Evolutionary conservation across 2,888 invertebrate species (phyloP).

Genomic region (Chrysodeixis includens): DNA sequence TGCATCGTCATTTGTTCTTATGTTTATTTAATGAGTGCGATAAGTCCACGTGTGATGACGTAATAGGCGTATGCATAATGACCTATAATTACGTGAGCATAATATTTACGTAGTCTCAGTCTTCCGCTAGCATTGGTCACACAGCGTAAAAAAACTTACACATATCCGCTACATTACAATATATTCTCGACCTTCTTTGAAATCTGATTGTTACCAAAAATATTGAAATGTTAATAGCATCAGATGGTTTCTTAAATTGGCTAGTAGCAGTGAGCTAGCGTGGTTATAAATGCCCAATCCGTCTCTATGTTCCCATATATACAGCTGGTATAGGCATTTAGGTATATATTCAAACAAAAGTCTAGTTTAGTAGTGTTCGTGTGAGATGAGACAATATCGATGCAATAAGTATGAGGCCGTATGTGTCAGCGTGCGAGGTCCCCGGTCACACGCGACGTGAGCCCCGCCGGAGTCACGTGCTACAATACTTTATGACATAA

Average conservation of each 20-base stretch:
- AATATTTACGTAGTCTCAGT: constrained; percentile 9
- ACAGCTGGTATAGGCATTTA: too few species aligned
- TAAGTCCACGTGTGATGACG: neutral
- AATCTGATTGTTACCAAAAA: constrained; percentile 10
- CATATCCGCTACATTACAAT: constrained; percentile 23
- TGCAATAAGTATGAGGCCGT: constrained; percentile 45
- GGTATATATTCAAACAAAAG: too few species aligned
- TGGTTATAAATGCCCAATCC: too few species aligned
- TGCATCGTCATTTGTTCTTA: neutral
- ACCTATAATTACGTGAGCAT: constrained; percentile 25
- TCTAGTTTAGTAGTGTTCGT: constrained; percentile 16
- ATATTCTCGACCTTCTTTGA: constrained; percentile 26
- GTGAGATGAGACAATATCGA: constrained; percentile 47
- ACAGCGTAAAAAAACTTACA: constrained; percentile 19
- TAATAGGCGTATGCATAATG: neutral
- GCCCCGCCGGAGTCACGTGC: constrained; percentile 50
- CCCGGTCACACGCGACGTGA: constrained; percentile 65
- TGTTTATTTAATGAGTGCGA: neutral
- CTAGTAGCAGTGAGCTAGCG: too few species aligned
- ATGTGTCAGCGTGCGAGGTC: constrained; percentile 53
- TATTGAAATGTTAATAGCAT: neutral
- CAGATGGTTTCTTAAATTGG: too few species aligned
- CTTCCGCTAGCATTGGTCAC: constrained; percentile 35
- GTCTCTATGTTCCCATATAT: too few species aligned
- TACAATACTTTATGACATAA: constrained; percentile 43